These are phyloP conservation scores for Lutraria rhynchaena DNA, from an alignment of 1,140 invertebrate species.

Conservation along the genomic window DNA sequence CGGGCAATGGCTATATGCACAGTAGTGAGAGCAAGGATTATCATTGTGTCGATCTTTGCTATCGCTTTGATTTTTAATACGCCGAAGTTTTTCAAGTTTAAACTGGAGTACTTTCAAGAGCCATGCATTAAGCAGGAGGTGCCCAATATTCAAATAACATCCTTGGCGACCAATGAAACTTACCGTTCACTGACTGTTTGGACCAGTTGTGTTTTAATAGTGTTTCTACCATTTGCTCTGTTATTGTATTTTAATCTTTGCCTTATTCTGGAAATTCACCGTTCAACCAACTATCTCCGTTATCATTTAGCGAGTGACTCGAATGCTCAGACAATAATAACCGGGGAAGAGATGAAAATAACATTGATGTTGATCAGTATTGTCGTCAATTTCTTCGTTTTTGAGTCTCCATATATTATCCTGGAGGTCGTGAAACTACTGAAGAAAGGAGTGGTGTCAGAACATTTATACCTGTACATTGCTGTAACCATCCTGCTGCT, in stretches of 20 bases:
- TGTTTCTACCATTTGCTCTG: conserved; percentile 86
- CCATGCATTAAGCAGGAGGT: conserved; percentile 30
- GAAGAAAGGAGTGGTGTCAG: neutral
- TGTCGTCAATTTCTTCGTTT: conserved; percentile 88
- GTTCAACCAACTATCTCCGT: conserved; percentile 77
- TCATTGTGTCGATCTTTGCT: conserved; percentile 86
- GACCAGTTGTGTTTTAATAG: conserved; percentile 85
- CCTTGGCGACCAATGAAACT: conserved; percentile 81
- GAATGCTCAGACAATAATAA: conserved; percentile 79
- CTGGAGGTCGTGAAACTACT: conserved; percentile 82
- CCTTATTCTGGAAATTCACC: conserved; percentile 86
- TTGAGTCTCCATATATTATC: conserved; percentile 85
- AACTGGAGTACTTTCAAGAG: conserved; percentile 20
- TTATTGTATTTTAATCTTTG: conserved; percentile 88
- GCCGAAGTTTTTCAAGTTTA: conserved; percentile 72
- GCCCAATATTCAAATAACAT: conserved; percentile 36
- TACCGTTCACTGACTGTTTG: conserved; percentile 86
- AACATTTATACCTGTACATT: conserved; percentile 39
- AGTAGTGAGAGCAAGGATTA: conserved; percentile 83
- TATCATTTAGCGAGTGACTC: conserved; percentile 74
- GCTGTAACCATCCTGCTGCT: conserved; percentile 83
- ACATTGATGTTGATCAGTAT: conserved; percentile 89
- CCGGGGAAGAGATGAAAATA: conserved; percentile 87
- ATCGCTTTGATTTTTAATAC: conserved; percentile 85
- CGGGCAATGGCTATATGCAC: conserved; percentile 87